phyloP scores from a whole-genome alignment of 2,888 invertebrate species.

The Mythimna vitellina region DNA sequence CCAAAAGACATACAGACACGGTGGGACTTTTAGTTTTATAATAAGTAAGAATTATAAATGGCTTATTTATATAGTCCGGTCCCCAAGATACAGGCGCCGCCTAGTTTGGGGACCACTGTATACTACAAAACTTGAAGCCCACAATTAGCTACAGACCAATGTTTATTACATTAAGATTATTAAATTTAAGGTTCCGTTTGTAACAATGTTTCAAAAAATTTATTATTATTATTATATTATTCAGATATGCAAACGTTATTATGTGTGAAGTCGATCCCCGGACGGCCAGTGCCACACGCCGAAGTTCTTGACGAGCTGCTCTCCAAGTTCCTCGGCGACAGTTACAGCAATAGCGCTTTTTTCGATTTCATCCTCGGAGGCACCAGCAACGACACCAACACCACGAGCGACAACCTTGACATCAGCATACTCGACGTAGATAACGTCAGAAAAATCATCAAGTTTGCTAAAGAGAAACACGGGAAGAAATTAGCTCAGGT shows the following conservation, averaged over 20 bases:
- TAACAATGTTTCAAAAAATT: no score
- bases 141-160: no score
- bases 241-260: conserved; percentile 23
- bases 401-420: conserved; percentile 32
- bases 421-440: conserved; percentile 39
- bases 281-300: conserved; percentile 40
- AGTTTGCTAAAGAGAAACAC: conserved; percentile 25
- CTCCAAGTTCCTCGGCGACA: conserved; percentile 30
- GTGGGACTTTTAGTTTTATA: no score
- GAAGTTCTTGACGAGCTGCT: conserved; percentile 32
- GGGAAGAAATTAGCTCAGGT: accelerated
- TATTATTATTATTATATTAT: no score
- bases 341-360: conserved; percentile 27
- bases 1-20: no score
- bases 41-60: no score
- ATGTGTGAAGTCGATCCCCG: conserved; percentile 13
- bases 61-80: no score
- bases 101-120: no score
- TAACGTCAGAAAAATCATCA: conserved; percentile 31
- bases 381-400: not conserved
- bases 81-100: no score
- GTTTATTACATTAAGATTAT: no score
- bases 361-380: conserved; percentile 38
- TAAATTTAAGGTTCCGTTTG: no score
- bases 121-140: no score